Evolutionary conservation across 2,113 vertebrate genomes (phyloP).

Genomic region (Ageneiosus marmoratus): DNA sequence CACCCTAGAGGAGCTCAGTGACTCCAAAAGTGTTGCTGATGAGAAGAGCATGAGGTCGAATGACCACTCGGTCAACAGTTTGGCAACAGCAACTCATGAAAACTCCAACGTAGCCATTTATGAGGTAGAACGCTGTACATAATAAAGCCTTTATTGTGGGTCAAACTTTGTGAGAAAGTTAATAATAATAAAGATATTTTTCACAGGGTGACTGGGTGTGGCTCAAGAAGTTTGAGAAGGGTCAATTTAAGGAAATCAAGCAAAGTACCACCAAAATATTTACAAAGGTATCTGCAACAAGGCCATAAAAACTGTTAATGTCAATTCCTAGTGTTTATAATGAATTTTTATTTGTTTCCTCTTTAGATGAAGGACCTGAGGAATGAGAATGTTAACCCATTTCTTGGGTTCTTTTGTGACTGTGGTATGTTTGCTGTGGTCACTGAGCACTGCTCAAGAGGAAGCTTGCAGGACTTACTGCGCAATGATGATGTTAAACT

Average conservation of each 20-base stretch:
- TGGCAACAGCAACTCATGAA: constrained; percentile 70
- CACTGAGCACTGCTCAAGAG: constrained; percentile 86
- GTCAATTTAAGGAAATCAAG: constrained; percentile 72
- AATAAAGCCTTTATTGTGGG: neutral
- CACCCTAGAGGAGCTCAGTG: constrained; percentile 77
- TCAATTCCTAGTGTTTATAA: neutral
- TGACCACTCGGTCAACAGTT: constrained; percentile 77
- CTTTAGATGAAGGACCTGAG: constrained; percentile 87
- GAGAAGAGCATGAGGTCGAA: constrained; percentile 71
- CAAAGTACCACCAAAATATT: constrained; percentile 81
- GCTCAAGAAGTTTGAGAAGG: constrained; percentile 83
- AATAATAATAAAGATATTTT: constrained; percentile 8
- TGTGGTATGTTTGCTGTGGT: constrained; percentile 83
- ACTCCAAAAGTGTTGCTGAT: constrained; percentile 73
- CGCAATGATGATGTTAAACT: constrained; percentile 86
- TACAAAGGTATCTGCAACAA: constrained; percentile 77
- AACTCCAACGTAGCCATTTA: constrained; percentile 81
- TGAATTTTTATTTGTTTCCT: neutral
- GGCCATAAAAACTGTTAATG: neutral
- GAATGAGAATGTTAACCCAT: constrained; percentile 89
- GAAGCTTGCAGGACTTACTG: constrained; percentile 89
- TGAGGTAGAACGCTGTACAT: constrained; percentile 69
- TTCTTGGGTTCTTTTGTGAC: constrained; percentile 87
- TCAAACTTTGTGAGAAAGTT: neutral
- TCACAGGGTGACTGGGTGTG: constrained; percentile 88